Evolutionary conservation across 2,113 vertebrate species (phyloP), one percentile per base, ranked within the genome.

Genomic region (Antennarius striatus): DNA sequence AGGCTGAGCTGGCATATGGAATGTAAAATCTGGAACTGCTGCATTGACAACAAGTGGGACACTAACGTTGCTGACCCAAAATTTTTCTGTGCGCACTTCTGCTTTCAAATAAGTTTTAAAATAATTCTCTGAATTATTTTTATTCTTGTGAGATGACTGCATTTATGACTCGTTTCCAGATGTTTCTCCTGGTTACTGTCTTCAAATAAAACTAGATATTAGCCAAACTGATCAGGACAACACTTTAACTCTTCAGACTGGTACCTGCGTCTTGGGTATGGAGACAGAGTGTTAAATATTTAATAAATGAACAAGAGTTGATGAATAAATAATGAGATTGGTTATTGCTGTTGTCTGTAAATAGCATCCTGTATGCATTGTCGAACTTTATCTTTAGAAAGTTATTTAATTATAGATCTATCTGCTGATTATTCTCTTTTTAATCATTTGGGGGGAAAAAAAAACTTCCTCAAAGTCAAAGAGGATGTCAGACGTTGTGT

Each of bases 11-110:
- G n/a, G 62, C 43, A 66, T 75, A 40, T 56, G 15, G 55, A 53
- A 56, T 77, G 77, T 62, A 52, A 68, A 76, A 84, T 82, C 53
- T 82, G 64, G 32, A 79, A 74, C 74, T 51, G 62, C 71, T 56
- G n/a, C 22, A 22, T 22, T 12, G 54, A 65, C 60, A 16, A 17
- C 56, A 67, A 64, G 53, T 58, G 39, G 59, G 47, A 47, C 63
- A 29, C 80, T 68, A 36, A 63, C 57, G 69, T 49, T 65, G 63
- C 72, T 79, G 73, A 81, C 66, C 62, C 49, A 59, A 56, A 69
- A 63, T 51, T 52, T 79, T 55, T 73, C 30, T 67, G n/a, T 63
- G n/a, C 7, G 13, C 56, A 22, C 63, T 54, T 8, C 40, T 68
- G 47, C 57, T 61, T 51, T 32, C 9, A 36, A 42, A 42, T 22